Conservation (phyloP, 1,140 invertebrate species). For the Drosophila elegans region DNA sequence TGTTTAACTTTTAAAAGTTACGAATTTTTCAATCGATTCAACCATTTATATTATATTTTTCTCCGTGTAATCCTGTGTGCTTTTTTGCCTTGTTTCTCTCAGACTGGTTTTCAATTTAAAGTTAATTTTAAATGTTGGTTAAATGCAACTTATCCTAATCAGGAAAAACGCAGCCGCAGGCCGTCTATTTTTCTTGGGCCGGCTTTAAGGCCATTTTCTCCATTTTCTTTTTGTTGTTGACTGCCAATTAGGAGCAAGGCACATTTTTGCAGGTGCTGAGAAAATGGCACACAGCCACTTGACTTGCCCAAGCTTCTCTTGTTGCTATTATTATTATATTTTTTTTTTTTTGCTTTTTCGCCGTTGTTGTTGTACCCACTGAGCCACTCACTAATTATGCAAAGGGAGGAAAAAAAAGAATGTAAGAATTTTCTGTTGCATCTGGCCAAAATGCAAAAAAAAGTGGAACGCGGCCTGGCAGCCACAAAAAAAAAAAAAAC, state of each 20-base stretch:
- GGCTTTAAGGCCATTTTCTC: conserved; percentile 45
- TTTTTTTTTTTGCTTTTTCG: conserved; percentile 30
- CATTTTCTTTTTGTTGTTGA: conserved; percentile 50
- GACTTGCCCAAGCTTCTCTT: conserved; percentile 55
- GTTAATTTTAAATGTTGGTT: conserved; percentile 57
- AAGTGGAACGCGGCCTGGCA: conserved; percentile 63
- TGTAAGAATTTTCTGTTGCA: conserved; percentile 48
- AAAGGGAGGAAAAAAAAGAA: conserved; percentile 46
- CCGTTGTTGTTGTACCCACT: conserved; percentile 51
- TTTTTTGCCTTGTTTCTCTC: not conserved
- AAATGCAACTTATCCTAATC: conserved; percentile 56
- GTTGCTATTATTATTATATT: conserved; percentile 39
- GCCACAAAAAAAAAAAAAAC: conserved; percentile 3
- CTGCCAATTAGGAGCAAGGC: conserved; percentile 67
- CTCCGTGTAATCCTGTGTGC: not conserved
- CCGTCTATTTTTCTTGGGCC: not conserved
- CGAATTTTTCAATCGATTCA: too few relatives aligned
- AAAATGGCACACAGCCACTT: conserved; percentile 80
- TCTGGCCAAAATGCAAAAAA: conserved; percentile 46
- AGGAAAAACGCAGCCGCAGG: conserved; percentile 31
- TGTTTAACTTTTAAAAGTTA: too few relatives aligned
- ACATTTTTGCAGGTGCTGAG: conserved; percentile 54
- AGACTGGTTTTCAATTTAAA: conserved; percentile 54
- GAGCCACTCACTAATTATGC: conserved; percentile 81
- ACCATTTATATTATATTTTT: not conserved